Base-by-base conservation (phyloP, 2,888 invertebrate genomes). In the Cerastoderma edule region DNA sequence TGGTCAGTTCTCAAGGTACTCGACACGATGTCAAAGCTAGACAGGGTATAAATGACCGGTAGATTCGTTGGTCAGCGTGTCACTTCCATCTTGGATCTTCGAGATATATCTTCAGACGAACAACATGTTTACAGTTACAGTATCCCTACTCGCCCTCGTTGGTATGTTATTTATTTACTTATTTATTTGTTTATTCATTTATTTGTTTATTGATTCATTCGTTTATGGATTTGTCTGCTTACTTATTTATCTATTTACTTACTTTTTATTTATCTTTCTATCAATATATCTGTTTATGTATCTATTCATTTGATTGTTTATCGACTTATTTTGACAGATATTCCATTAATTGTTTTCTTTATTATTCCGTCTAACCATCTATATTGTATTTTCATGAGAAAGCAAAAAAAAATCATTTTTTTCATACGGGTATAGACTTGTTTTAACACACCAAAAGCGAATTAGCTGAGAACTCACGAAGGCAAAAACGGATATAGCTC, bases 1-100 rank as follows among this genome's bases (percentile, higher is more conserved):
- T 60, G 60, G 35, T 39, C 39, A 60, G 35, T 39, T 60, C 39
- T 33, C 60, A 60, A 13, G 60, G 39, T 39, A 35, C 60, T 60
- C 39, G 19, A 39, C 60, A 60, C 60, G 60, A 60, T 22, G 24
- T 39, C 24, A 10, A 19, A 39, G 24, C 22, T 39, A 39, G 39
- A 22, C 60, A 60, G 60, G 10, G 60, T 60, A 60, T 60, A 60
- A 60, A 60, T 39, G 30, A 16, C 39, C 24, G 24, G 35, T 8
- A 4, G 39, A 39, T n/a, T n/a, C n/a, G n/a, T n/a, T n/a, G 3
- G 16, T n/a, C 35, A 24, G 60, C 35, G 27, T 16, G 13, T 19
- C 24, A 39, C n/a, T 19, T 24, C 6, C 22, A 60, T 39, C 22
- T 60, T 39, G 22, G 60, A 60, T 24, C 39, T 16, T 13, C 35